Base-by-base conservation (phyloP, 2,888 invertebrate species). In the Drosophila prolongata region DNA sequence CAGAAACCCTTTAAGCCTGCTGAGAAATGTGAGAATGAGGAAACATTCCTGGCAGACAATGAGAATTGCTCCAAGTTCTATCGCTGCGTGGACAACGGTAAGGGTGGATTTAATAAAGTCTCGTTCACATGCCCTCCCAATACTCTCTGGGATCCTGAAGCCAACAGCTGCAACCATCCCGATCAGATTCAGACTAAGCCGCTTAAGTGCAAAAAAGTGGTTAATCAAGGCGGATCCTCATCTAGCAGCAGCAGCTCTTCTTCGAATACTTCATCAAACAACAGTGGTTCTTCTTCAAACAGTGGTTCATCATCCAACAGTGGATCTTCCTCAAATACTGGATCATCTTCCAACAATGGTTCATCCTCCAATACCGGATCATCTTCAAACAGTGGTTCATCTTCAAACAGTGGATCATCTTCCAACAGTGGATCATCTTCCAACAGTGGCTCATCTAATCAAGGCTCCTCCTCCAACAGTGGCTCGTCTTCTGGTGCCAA, bases 91-190 rank as follows among this genome's bases (percentile, higher is more conserved):
- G 89, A 92, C 65, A 90, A 92, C 54, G 93, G 93, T 2, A 89
- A 91, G 40, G 93, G 93, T 6, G 92, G 92, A 1, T 93, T 89
- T 62, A 92, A 76, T 5, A 93, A 92, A 72, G 93, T 93, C 57
- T 93, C 93, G 34, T 94, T 93, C 69, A 91, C 89, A 5, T 94
- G 94, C 70, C 93, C 93, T 1, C 92, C 92, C 43, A 93, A 93
- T 62, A 94, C 94, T 1, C 92, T 94, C 55, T 94, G 94, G 94
- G 94, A 94, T 90, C 92, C 93, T 58, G 91, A 93, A 44, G 93
- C 93, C 60, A 92, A 93, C 79, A 92, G 93, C 80, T 95, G 95
- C 49, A 90, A 92, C 55, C 90, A 92, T 62, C 88, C 90, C 24
- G 77, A 80, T 3, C 84, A 87, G 62, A 81, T 90, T 1, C 78